A percentile compares a stretch with the other conserved stretches of the same genome.
These are phyloP conservation scores for Tursiops truncatus DNA, from an alignment of 2,113 vertebrate genomes.

Conservation along the genomic window DNA sequence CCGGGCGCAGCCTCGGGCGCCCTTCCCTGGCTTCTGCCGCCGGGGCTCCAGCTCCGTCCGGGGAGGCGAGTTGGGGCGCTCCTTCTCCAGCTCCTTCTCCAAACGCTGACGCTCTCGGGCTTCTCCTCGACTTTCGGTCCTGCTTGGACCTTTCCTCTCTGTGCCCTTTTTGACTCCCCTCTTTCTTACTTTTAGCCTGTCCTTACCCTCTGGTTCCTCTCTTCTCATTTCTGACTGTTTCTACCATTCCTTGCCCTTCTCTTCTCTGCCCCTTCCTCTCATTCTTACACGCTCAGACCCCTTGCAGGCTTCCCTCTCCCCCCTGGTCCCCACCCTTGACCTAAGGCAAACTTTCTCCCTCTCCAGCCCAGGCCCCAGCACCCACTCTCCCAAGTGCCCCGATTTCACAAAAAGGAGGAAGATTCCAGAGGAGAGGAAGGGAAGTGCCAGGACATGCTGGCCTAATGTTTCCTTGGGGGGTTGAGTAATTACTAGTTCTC, in stretches of 20 bases:
- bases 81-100: background rate
- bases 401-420: background rate
- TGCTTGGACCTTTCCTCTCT: background rate
- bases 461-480: constrained; percentile 23
- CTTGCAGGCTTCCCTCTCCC: background rate
- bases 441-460: constrained; percentile 15
- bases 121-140: constrained; percentile 38
- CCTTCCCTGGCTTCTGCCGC: background rate
- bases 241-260: background rate
- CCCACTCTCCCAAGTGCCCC: background rate
- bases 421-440: constrained; percentile 3
- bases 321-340: background rate
- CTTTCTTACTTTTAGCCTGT: background rate
- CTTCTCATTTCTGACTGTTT: background rate
- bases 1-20: background rate
- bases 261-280: background rate
- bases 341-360: background rate
- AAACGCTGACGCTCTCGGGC: background rate
- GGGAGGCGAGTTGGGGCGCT: background rate
- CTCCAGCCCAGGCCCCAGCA: background rate
- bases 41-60: background rate
- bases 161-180: background rate
- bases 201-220: background rate
- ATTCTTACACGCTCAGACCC: background rate
- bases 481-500: constrained; percentile 27